These are phyloP conservation scores for Lasiurus cinereus DNA, from an alignment of 2,113 vertebrate species.

Conservation along the genomic window DNA sequence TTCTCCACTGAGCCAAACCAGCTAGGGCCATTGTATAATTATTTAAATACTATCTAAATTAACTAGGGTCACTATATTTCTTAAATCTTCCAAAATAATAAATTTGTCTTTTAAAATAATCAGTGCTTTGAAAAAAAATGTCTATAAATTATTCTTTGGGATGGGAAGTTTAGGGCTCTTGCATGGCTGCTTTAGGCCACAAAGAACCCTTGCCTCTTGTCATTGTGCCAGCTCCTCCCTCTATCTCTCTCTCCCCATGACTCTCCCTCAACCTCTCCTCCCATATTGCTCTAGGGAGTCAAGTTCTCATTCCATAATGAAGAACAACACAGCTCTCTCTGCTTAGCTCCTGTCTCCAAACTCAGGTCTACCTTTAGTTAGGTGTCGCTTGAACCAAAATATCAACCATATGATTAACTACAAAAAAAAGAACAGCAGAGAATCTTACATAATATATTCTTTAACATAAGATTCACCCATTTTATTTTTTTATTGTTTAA, in stretches of 20 bases:
- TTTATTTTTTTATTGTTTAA: too few relatives aligned
- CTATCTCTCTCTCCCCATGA: neutral
- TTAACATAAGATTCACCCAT: neutral
- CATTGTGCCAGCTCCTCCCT: neutral
- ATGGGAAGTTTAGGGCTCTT: rapidly evolving
- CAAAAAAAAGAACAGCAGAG: neutral
- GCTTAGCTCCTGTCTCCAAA: neutral
- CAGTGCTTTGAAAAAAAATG: neutral
- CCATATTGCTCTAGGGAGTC: neutral
- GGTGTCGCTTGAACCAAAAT: neutral
- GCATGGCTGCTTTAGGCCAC: neutral
- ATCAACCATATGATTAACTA: neutral
- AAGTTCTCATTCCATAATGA: neutral
- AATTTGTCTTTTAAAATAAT: neutral
- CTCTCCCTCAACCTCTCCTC: neutral
- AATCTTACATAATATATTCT: neutral
- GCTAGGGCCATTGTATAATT: neutral
- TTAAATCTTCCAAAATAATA: neutral
- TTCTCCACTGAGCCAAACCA: too few relatives aligned
- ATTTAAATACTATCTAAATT: neutral
- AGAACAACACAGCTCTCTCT: neutral
- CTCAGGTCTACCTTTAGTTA: neutral
- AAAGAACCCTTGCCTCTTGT: rapidly evolving
- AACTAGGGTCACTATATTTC: neutral
- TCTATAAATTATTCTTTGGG: neutral